phyloP scores from a whole-genome alignment of 2,113 vertebrate species.

The Oncorhynchus keta region DNA sequence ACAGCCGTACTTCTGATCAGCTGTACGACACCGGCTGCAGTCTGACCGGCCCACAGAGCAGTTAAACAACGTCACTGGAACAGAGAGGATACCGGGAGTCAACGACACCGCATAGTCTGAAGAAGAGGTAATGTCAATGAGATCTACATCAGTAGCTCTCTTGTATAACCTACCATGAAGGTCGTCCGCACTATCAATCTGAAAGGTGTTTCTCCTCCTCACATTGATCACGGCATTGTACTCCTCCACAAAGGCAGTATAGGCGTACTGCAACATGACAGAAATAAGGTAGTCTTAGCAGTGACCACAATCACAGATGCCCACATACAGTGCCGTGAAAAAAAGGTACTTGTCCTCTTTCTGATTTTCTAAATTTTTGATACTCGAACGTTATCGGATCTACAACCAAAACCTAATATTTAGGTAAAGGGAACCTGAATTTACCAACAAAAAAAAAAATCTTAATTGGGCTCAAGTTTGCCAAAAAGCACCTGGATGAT shows the following conservation, averaged over 20 bases:
- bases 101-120: neutral
- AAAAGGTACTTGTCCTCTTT: too few relatives aligned
- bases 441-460: too few relatives aligned
- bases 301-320: neutral
- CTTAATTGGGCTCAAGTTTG: too few relatives aligned
- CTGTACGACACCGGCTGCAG: slow-evolving; percentile 93
- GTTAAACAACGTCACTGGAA: slow-evolving; percentile 89
- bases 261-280: slow-evolving; percentile 79
- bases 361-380: too few relatives aligned
- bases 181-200: slow-evolving; percentile 85
- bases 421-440: too few relatives aligned
- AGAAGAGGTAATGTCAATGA: too few relatives aligned
- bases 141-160: neutral
- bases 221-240: slow-evolving; percentile 82
- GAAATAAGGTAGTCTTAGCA: neutral
- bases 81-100: neutral
- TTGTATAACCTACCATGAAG: slow-evolving; percentile 77
- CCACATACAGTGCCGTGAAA: neutral
- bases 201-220: slow-evolving; percentile 78
- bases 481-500: too few relatives aligned
- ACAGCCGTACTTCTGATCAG: slow-evolving; percentile 82
- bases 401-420: too few relatives aligned
- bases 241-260: slow-evolving; percentile 78
- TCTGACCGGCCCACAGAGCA: slow-evolving; percentile 91
- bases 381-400: too few relatives aligned